Percentiles rank a stretch among this genome's conserved stretches.
These are phyloP conservation scores for Peucedramus taeniatus DNA, from an alignment of 2,113 vertebrate genomes.

Conservation along the genomic window DNA sequence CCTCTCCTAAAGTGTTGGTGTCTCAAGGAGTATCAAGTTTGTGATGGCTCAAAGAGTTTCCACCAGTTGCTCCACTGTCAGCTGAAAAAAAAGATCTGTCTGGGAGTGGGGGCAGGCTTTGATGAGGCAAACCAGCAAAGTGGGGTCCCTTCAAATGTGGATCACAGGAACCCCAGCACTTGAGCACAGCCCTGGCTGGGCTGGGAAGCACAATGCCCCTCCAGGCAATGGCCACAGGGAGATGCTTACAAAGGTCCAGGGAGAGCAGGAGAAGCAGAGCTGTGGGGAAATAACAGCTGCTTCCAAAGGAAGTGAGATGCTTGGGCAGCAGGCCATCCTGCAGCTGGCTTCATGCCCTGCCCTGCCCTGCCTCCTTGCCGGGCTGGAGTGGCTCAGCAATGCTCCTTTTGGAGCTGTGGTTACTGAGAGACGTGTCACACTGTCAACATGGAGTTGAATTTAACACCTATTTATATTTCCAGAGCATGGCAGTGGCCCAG, in stretches of 20 bases:
- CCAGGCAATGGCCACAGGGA: neutral
- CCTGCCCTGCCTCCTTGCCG: neutral
- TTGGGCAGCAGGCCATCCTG: slow-evolving; percentile 12
- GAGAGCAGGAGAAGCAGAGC: slow-evolving; percentile 13
- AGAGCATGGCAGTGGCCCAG: neutral
- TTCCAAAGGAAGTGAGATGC: slow-evolving; percentile 40
- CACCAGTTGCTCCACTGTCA: neutral
- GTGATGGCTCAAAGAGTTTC: neutral
- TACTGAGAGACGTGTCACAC: slow-evolving; percentile 38
- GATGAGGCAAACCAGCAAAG: neutral
- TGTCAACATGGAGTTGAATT: slow-evolving; percentile 41
- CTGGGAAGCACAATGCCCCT: slow-evolving; percentile 6
- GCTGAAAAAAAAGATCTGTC: neutral
- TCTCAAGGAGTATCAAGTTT: neutral
- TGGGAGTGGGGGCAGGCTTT: neutral
- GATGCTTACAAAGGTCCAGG: neutral
- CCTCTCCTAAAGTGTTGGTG: neutral
- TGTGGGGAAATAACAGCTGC: slow-evolving; percentile 9
- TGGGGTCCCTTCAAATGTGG: neutral
- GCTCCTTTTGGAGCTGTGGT: slow-evolving; percentile 43
- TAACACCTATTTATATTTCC: slow-evolving; percentile 43
- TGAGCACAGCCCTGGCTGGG: neutral
- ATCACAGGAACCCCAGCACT: neutral
- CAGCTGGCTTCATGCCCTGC: neutral
- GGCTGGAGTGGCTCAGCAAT: neutral